These are phyloP conservation scores for Pogoniulus pusillus DNA, from an alignment of 2,797 vertebrate genomes.

Conservation along the genomic window DNA sequence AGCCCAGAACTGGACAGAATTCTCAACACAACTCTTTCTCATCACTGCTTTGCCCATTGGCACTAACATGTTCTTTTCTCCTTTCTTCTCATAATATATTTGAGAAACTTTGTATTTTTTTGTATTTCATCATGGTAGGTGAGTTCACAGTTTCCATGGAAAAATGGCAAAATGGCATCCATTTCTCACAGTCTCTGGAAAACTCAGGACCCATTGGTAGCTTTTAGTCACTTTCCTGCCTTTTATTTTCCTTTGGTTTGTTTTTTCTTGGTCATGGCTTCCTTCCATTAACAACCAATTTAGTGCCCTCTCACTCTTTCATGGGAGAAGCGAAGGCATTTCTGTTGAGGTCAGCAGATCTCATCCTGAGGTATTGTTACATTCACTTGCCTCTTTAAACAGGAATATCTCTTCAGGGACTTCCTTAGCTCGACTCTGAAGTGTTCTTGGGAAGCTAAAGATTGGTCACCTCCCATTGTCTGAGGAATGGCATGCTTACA, in stretches of 20 bases:
- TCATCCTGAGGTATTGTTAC: neutral
- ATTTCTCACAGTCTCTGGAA: neutral
- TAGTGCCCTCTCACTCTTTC: neutral
- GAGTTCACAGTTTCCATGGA: neutral
- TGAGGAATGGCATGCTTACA: neutral
- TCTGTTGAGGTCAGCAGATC: conserved; percentile 42
- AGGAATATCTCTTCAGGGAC: conserved; percentile 21
- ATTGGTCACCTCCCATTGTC: neutral
- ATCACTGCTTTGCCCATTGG: too few relatives aligned
- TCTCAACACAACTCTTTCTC: too few relatives aligned
- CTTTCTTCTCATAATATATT: too few relatives aligned
- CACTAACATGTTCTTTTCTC: too few relatives aligned
- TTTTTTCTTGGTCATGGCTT: neutral
- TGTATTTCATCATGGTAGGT: neutral
- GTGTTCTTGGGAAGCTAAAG: neutral
- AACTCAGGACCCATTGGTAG: neutral
- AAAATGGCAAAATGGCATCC: neutral
- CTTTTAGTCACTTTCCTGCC: neutral
- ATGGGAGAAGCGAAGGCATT: neutral
- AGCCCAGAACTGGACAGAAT: too few relatives aligned
- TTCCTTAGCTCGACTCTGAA: neutral
- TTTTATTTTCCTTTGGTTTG: neutral
- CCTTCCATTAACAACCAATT: conserved; percentile 19
- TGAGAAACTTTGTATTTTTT: neutral
- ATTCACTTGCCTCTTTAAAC: conserved; percentile 30